Evolutionary conservation across 2,888 invertebrate species (phyloP).

Genomic region (Caprella mutica): DNA sequence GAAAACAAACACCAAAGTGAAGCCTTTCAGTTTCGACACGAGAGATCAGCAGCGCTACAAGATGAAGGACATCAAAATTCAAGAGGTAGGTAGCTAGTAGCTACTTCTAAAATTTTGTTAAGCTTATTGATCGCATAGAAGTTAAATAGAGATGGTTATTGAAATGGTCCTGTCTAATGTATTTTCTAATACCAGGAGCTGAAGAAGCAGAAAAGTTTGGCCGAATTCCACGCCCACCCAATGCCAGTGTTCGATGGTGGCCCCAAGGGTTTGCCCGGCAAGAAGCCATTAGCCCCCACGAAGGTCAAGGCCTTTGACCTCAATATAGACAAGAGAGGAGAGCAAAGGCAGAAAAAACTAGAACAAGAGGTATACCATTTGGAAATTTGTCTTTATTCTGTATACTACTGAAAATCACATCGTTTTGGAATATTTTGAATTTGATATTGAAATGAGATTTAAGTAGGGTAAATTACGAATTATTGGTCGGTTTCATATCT

Average conservation of each 20-base stretch:
- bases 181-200: slow-evolving; percentile 40
- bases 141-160: background rate
- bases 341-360: slow-evolving; percentile 31
- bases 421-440: too few relatives aligned
- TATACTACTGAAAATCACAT: too few relatives aligned
- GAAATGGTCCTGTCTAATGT: slow-evolving; percentile 14
- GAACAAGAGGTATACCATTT: too few relatives aligned
- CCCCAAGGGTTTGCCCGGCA: slow-evolving; percentile 40
- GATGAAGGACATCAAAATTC: slow-evolving; percentile 52
- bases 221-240: slow-evolving; percentile 60
- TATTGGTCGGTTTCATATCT: too few relatives aligned
- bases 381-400: too few relatives aligned
- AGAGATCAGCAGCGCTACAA: slow-evolving; percentile 49
- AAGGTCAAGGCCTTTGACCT: slow-evolving; percentile 40
- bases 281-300: slow-evolving; percentile 38
- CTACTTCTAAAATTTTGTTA: background rate
- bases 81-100: slow-evolving; percentile 39
- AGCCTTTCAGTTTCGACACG: slow-evolving; percentile 60
- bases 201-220: slow-evolving; percentile 50
- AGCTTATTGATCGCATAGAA: slow-evolving; percentile 7
- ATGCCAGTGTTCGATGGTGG: slow-evolving; percentile 47
- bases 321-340: slow-evolving; percentile 35
- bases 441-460: too few relatives aligned
- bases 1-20: slow-evolving; percentile 29
- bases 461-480: too few relatives aligned